Percentiles rank a stretch among this genome's conserved stretches.
Evolutionary conservation across 2,113 vertebrate species (phyloP).

Genomic region (Zonotrichia leucophrys): DNA sequence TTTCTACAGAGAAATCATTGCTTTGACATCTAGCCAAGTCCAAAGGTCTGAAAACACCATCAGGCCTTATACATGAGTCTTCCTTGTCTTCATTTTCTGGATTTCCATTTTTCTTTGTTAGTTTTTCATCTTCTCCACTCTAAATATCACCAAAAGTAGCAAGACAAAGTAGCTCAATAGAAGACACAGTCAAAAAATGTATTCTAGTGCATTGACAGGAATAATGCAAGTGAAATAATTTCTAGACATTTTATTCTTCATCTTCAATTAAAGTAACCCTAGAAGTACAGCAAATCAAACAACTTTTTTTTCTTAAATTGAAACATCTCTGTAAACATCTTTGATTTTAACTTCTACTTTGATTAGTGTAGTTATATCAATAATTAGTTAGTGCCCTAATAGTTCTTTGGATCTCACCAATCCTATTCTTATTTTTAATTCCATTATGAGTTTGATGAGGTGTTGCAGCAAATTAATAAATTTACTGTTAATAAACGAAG

Average conservation of each 20-base stretch:
- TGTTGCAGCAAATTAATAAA: background rate
- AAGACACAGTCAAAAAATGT: background rate
- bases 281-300: background rate
- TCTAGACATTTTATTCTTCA: background rate
- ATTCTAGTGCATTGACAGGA: background rate
- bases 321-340: background rate
- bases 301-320: background rate
- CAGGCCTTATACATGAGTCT: background rate
- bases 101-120: background rate
- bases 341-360: background rate
- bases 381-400: background rate
- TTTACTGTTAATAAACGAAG: background rate
- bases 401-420: background rate
- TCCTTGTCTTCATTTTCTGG: background rate
- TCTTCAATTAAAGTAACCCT: background rate
- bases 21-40: background rate
- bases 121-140: background rate
- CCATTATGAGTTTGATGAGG: background rate
- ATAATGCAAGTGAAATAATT: background rate
- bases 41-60: background rate
- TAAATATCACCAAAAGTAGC: background rate
- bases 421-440: background rate
- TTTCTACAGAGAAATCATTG: background rate
- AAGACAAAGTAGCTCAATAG: background rate
- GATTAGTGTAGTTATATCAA: background rate